Conservation (phyloP, 2,888 invertebrate species). For the Dasypogon diadema region DNA sequence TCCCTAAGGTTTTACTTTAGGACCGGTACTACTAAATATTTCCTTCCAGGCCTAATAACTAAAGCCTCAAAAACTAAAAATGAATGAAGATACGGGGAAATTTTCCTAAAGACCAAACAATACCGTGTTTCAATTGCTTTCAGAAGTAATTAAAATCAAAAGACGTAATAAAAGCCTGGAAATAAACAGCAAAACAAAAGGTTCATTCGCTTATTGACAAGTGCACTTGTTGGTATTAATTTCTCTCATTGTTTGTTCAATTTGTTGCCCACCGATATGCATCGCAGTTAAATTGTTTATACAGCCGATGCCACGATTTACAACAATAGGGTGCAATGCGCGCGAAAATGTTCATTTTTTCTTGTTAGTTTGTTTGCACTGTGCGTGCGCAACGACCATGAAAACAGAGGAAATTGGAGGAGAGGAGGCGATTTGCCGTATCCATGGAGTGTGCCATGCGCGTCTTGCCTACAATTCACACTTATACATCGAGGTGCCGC, state of each 20-base stretch:
- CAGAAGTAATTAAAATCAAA: neutral
- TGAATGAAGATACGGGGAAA: too few species aligned
- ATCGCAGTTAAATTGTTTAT: neutral
- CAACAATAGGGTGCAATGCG: slow-evolving; percentile 31
- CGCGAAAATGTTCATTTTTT: slow-evolving; percentile 15
- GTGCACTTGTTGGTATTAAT: slow-evolving; percentile 31
- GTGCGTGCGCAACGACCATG: slow-evolving; percentile 30
- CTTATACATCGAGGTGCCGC: neutral
- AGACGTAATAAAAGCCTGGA: neutral
- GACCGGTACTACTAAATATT: too few species aligned
- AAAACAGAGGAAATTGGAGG: slow-evolving; percentile 39
- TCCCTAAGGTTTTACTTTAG: too few species aligned
- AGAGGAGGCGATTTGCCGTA: slow-evolving; percentile 30
- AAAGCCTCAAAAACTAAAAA: too few species aligned
- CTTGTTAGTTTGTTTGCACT: neutral
- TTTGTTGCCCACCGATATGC: slow-evolving; percentile 3
- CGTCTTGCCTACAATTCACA: neutral
- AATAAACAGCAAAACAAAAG: slow-evolving; percentile 21
- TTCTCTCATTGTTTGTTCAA: slow-evolving; percentile 28
- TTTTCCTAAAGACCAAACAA: too few species aligned
- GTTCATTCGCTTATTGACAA: slow-evolving; percentile 37
- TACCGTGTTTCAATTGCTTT: too few species aligned
- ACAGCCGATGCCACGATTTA: neutral
- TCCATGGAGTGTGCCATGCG: slow-evolving; percentile 4
- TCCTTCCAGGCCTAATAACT: too few species aligned